Base-by-base conservation (phyloP, 2,888 invertebrate species). In the Spodoptera littoralis region DNA sequence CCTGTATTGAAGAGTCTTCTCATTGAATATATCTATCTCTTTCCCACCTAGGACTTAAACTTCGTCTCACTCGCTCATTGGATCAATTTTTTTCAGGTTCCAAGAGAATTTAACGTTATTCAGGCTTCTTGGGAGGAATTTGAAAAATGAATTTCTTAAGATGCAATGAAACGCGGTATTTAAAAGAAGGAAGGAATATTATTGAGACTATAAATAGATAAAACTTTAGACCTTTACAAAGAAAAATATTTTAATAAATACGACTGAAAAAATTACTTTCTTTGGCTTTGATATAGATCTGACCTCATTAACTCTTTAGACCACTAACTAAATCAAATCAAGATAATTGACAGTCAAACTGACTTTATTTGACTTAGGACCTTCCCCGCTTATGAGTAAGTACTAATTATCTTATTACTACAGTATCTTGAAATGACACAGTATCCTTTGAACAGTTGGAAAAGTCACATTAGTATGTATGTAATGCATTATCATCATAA, bases 11-110 rank as follows among this genome's bases (percentile, higher is more conserved):
- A 64, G 42, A 59, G 30, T 44, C 46, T 51, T 56, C 45, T 58
- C 41, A 62, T 58, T 70, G 54, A 55, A 66, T 63, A 60, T 66
- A 27, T 47, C 66, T 30, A 49, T 66, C 66, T 46, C 58, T 41
- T 13, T 67, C 56, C 44, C 3, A 46, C 63, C 53, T 59, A 30
- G 42, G 44, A 44, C 11, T 12, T 27, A 22, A 41, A 30, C 11
- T 11, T 11, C 41, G n/a, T 22, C 57, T 12, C 45, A 45, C 60
- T 58, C 66, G 36, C 55, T 61, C 48, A 42, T 55, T 27, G 48
- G 66, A 73, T 70, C 60, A 70, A 74, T 70, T 70, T 55, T 45
- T 66, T 48, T 63, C 60, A 66, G 63, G 60, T 66, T 66, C 18
- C 55, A 60, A 60, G 67, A 63, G 60, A 70, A 60, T 63, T 66